Evolutionary conservation across 2,113 vertebrate species (phyloP).

Genomic region (Aix galericulata): DNA sequence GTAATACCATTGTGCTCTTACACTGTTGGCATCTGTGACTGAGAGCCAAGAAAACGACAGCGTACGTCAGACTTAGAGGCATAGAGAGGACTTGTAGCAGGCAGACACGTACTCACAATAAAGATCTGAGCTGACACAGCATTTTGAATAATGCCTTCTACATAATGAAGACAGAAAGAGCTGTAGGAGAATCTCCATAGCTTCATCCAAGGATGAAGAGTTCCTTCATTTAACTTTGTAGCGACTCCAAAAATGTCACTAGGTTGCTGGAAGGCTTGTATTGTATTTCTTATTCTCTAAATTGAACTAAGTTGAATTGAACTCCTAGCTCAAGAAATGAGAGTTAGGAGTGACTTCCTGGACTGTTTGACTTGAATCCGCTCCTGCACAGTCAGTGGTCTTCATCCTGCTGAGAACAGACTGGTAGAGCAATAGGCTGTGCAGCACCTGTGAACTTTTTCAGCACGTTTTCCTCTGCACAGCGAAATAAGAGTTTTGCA

Average conservation of each 20-base stretch:
- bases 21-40: background rate
- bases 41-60: background rate
- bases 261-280: background rate
- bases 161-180: background rate
- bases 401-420: background rate
- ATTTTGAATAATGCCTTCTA: background rate
- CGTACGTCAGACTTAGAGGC: background rate
- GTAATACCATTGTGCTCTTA: background rate
- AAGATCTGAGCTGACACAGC: slow-evolving; percentile 29
- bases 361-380: background rate
- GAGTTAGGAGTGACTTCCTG: background rate
- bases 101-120: background rate
- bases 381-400: background rate
- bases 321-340: background rate
- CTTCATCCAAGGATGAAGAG: background rate
- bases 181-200: background rate
- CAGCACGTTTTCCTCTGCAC: background rate
- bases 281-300: background rate
- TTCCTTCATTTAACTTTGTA: background rate
- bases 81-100: background rate
- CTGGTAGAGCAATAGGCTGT: background rate
- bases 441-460: background rate
- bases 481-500: background rate
- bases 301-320: background rate
- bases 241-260: background rate